Percentiles rank a stretch among this genome's conserved stretches.
These are phyloP conservation scores for Bergia puertoricense DNA, from an alignment of 92 coral and sea anemone genomes.

Conservation along the genomic window DNA sequence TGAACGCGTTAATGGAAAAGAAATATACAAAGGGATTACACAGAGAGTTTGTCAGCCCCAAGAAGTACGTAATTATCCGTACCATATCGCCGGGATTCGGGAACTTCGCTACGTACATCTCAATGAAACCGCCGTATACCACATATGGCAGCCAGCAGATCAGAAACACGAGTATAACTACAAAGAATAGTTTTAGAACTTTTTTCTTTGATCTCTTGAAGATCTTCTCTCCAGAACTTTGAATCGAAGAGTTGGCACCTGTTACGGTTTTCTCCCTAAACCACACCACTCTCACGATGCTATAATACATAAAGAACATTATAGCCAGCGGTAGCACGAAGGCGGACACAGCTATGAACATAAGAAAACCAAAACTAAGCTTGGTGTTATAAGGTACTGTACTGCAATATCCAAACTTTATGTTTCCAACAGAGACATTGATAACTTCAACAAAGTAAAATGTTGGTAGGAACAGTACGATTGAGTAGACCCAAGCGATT, in stretches of 20 bases:
- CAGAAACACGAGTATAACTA: slow-evolving; percentile 55
- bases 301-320: slow-evolving; percentile 58
- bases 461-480: slow-evolving; percentile 58
- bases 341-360: slow-evolving; percentile 47
- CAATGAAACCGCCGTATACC: slow-evolving; percentile 61
- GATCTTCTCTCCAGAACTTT: slow-evolving; percentile 28
- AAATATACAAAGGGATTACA: slow-evolving; percentile 67
- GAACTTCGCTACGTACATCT: slow-evolving; percentile 45
- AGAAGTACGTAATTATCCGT: slow-evolving; percentile 55
- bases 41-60: slow-evolving; percentile 60
- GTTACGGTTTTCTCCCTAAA: slow-evolving; percentile 45
- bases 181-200: slow-evolving; percentile 55
- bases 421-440: slow-evolving; percentile 36
- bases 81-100: slow-evolving; percentile 63
- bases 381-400: slow-evolving; percentile 55
- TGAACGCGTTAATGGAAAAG: slow-evolving; percentile 55
- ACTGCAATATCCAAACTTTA: slow-evolving; percentile 63
- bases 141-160: slow-evolving; percentile 69
- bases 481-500: slow-evolving; percentile 68
- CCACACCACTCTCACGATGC: slow-evolving; percentile 60
- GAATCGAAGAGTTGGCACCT: slow-evolving; percentile 16
- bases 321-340: slow-evolving; percentile 57
- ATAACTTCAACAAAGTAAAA: slow-evolving; percentile 48
- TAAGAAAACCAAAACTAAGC: slow-evolving; percentile 47
- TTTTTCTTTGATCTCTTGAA: slow-evolving; percentile 66